Conservation (phyloP, 1,140 invertebrate species). For the Drosophila equinoxialis region DNA sequence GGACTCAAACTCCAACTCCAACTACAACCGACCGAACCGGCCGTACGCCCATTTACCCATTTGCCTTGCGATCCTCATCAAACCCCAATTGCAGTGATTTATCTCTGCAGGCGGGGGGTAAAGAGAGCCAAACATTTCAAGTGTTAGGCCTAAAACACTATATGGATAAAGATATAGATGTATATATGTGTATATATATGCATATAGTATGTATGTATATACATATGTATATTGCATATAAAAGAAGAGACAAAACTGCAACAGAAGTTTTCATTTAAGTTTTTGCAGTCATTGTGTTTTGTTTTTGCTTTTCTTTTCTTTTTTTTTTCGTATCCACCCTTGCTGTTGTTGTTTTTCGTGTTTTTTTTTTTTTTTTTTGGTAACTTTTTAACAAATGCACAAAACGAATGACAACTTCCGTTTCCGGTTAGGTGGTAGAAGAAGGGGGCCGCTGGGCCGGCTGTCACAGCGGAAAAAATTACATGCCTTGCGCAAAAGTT, state of each 20-base stretch:
- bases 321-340: background rate
- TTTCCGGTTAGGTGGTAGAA: constrained; percentile 47
- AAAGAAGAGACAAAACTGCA: constrained; percentile 40
- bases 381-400: constrained; percentile 79
- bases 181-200: background rate
- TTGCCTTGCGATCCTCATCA: constrained; percentile 20
- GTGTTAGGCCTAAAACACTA: constrained; percentile 35
- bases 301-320: constrained; percentile 32
- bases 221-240: background rate
- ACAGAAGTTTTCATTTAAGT: constrained; percentile 70
- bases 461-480: constrained; percentile 80
- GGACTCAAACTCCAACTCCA: constrained; percentile 36
- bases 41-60: background rate
- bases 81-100: constrained; percentile 56
- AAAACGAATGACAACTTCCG: constrained; percentile 81
- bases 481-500: constrained; percentile 82
- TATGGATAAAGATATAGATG: background rate
- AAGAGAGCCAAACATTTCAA: constrained; percentile 11
- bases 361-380: constrained; percentile 42
- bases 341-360: constrained; percentile 3
- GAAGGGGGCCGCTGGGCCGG: constrained; percentile 44
- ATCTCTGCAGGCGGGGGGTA: constrained; percentile 33
- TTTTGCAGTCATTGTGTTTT: constrained; percentile 46
- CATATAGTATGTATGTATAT: background rate
- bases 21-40: constrained; percentile 29